A percentile compares a stretch with the other conserved stretches of the same genome.
Evolutionary conservation across 2,797 vertebrate genomes (phyloP).

Genomic region (Lithobates sylvaticus): DNA sequence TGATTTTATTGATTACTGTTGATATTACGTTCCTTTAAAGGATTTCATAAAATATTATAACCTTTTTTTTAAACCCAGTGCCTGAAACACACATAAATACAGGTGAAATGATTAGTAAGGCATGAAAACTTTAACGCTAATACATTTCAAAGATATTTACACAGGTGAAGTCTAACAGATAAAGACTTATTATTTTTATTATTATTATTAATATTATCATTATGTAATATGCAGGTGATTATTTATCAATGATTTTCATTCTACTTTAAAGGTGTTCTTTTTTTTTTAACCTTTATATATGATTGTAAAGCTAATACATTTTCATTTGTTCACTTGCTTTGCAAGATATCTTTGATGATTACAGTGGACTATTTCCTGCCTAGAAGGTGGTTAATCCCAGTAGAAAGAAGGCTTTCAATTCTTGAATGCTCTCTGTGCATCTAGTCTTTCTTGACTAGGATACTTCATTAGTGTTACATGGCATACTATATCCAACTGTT

Average conservation of each 20-base stretch:
- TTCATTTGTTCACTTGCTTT: slow-evolving; percentile 5
- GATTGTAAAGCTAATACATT: neutral
- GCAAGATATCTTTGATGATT: neutral
- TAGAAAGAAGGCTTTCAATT: slow-evolving; percentile 16
- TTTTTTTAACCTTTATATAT: neutral
- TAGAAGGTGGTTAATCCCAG: slow-evolving; percentile 29
- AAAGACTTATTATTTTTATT: too few species aligned
- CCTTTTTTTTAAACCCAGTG: neutral
- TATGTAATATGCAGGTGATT: too few species aligned
- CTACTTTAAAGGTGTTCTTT: neutral
- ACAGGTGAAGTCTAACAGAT: too few species aligned
- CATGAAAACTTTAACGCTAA: too few species aligned
- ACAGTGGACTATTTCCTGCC: slow-evolving; percentile 4
- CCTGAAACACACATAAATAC: neutral
- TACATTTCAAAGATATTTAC: too few species aligned
- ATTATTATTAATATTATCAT: neutral
- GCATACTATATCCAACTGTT: slow-evolving; percentile 25
- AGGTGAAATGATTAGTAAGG: too few species aligned
- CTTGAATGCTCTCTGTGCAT: neutral
- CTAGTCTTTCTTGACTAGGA: slow-evolving; percentile 11
- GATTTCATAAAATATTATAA: too few species aligned
- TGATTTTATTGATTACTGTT: neutral
- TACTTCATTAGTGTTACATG: slow-evolving; percentile 30
- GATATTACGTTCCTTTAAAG: neutral
- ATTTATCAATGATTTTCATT: neutral